Evolutionary conservation across 2,113 vertebrate species (phyloP).

Genomic region (Vidua chalybeata): DNA sequence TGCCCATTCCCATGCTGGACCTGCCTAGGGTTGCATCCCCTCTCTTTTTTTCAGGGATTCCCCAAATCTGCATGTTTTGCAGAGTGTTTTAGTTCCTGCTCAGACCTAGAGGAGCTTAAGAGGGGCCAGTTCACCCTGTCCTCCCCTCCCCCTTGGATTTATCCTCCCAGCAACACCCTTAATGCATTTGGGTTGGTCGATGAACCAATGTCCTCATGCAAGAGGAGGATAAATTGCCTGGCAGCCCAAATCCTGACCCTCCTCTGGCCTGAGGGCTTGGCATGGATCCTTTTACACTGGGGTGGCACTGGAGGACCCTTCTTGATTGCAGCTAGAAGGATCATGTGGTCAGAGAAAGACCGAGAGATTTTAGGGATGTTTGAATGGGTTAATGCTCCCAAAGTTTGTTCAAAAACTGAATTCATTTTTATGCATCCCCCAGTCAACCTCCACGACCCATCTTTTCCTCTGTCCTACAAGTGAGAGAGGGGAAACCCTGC

Average conservation of each 20-base stretch:
- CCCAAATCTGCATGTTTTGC: neutral
- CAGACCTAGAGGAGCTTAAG: neutral
- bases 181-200: neutral
- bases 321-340: neutral
- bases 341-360: accelerated
- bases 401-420: neutral
- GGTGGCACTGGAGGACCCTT: neutral
- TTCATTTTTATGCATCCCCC: neutral
- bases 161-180: neutral
- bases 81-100: neutral
- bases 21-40: neutral
- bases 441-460: neutral
- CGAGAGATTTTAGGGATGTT: neutral
- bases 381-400: neutral
- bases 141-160: neutral
- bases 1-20: neutral
- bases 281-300: neutral
- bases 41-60: neutral
- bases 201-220: neutral
- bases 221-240: neutral
- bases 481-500: neutral
- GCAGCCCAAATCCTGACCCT: neutral
- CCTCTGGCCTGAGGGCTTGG: neutral
- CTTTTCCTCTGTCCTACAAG: neutral
- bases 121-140: neutral